A percentile compares a stretch with the other conserved stretches of the same genome.
Conservation (phyloP, 2,888 invertebrate species). For the Acleris literana region DNA sequence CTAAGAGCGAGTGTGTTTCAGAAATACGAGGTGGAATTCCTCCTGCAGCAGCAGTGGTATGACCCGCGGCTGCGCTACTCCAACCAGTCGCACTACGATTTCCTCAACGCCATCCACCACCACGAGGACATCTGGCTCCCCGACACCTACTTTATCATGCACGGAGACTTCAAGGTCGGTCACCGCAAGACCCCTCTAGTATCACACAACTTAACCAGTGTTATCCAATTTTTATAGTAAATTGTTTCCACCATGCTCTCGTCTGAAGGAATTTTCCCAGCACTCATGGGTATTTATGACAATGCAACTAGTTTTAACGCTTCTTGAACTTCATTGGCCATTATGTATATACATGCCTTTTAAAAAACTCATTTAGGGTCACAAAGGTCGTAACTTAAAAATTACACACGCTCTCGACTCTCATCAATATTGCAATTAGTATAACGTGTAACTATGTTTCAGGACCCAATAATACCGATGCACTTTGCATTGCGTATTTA, state of each 20-base stretch:
- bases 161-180: slow-evolving; percentile 93
- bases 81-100: slow-evolving; percentile 94
- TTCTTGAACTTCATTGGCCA: slow-evolving; percentile 59
- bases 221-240: slow-evolving; percentile 42
- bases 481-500: slow-evolving; percentile 96
- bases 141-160: slow-evolving; percentile 98
- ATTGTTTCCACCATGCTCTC: slow-evolving; percentile 70
- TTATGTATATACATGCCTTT: slow-evolving; percentile 60
- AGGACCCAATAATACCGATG: slow-evolving; percentile 95
- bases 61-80: slow-evolving; percentile 95
- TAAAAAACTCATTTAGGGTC: slow-evolving; percentile 48
- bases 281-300: slow-evolving; percentile 72
- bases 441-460: slow-evolving; percentile 56
- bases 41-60: slow-evolving; percentile 96
- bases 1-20: slow-evolving; percentile 67
- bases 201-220: slow-evolving; percentile 17
- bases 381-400: slow-evolving; percentile 30
- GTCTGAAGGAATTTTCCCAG: slow-evolving; percentile 71
- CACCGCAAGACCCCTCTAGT: slow-evolving; percentile 9
- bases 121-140: slow-evolving; percentile 96
- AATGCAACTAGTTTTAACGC: slow-evolving; percentile 57
- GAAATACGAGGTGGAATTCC: slow-evolving; percentile 98
- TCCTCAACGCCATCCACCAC: slow-evolving; percentile 96
- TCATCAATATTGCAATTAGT: slow-evolving; percentile 39
- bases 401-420: slow-evolving; percentile 25